Evolutionary conservation across 92 coral and sea anemone species (phyloP), one percentile per base, ranked within the genome.

Genomic region (Paragorgia papillata): DNA sequence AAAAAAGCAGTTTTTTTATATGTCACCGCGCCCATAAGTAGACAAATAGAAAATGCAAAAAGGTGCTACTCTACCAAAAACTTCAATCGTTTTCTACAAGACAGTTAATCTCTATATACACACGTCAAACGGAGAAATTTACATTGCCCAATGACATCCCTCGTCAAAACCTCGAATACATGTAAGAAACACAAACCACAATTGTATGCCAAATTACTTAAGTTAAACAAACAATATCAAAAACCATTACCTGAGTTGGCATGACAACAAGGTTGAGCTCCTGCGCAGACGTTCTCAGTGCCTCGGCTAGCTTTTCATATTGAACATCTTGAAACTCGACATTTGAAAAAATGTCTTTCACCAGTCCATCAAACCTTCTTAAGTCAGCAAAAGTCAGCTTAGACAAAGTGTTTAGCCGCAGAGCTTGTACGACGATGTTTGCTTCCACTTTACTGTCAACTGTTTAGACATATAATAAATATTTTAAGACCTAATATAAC

Each of bases 321-420:
- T 91, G 96, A 3, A 95, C 99, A 44, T 97, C 99, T 69, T 88
- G 90, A 79, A 87, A 94, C 61, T 91, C 99, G 46, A 91, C 97
- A 9, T 95, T 97, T 31, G 99, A 97, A 76, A 91, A 95, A 25
- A 90, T 85, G 68, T 91, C 97, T 21, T 86, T 88, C 28, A 95
- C 97, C 26, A 95, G 83, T 0, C 97, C 97, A 59, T 95, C 99
- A 79, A 95, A 95, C 34, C 99, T 80, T 82, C 87, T 91, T 30
- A 91, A 95, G 81, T 95, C 99, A 19, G 97, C 94, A 76, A 95
- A 95, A 32, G 99, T 95, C 79, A 95, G 87, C 79, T 91, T 91
- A 50, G 97, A 95, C 4, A 95, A 88, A 2, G 99, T 95, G 89
- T 95, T 95, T 32, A 95, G 95, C 26, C 99, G 95, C 12, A 95